Conservation (phyloP, 2,888 invertebrate species). For the Cheilosia scutellata region DNA sequence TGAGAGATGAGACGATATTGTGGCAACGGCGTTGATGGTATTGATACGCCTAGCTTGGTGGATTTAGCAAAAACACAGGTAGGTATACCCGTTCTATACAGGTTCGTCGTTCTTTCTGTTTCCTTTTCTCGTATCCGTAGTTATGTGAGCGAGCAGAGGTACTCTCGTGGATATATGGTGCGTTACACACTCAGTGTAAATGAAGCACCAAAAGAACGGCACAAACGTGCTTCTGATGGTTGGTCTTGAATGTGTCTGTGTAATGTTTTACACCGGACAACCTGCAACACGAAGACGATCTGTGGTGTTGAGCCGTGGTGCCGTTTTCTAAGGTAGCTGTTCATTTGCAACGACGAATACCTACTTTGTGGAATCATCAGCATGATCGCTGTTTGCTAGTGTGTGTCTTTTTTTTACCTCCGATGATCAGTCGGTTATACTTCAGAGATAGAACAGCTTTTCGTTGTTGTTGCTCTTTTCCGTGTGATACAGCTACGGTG, state of each 20-base stretch:
- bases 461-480: slow-evolving; percentile 59
- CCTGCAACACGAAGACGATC: slow-evolving; percentile 72
- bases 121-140: slow-evolving; percentile 50
- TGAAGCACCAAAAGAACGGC: slow-evolving; percentile 75
- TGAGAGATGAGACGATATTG: slow-evolving; percentile 78
- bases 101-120: slow-evolving; percentile 52
- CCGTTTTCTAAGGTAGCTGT: slow-evolving; percentile 82
- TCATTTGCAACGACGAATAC: slow-evolving; percentile 81
- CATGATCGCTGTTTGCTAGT: slow-evolving; percentile 55
- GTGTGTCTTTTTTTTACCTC: slow-evolving; percentile 51
- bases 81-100: slow-evolving; percentile 69
- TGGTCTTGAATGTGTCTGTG: slow-evolving; percentile 43
- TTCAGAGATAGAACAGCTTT: slow-evolving; percentile 73
- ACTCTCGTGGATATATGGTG: slow-evolving; percentile 29
- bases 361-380: slow-evolving; percentile 48
- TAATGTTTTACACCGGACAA: slow-evolving; percentile 60
- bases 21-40: slow-evolving; percentile 56
- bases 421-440: slow-evolving; percentile 69
- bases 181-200: slow-evolving; percentile 63
- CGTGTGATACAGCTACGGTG: slow-evolving; percentile 66
- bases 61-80: slow-evolving; percentile 65
- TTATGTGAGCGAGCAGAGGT: slow-evolving; percentile 35
- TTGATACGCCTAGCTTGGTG: slow-evolving; percentile 44
- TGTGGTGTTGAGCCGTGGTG: slow-evolving; percentile 48
- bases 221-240: slow-evolving; percentile 68